phyloP scores from a whole-genome alignment of 2,113 vertebrate species.

The Ceyx cyanopectus region DNA sequence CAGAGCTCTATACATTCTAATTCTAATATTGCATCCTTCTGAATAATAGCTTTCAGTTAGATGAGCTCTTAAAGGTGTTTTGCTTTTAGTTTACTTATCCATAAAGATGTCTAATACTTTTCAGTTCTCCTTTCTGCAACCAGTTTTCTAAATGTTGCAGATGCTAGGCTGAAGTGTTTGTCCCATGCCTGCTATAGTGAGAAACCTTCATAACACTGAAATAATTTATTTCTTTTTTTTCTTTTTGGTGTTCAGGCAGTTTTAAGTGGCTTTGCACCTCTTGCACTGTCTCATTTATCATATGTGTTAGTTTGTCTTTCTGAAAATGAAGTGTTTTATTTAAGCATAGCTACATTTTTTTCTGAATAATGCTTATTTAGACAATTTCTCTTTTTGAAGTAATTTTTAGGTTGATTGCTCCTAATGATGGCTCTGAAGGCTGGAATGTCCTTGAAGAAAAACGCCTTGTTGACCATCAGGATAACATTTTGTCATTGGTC shows the following conservation, averaged over 20 bases:
- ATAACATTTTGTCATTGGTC: conserved; percentile 90
- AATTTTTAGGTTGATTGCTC: conserved; percentile 85
- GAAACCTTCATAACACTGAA: background rate
- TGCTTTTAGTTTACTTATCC: background rate
- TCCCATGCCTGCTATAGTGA: background rate
- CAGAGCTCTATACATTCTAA: no score
- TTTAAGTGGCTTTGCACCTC: background rate
- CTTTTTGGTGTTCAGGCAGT: background rate
- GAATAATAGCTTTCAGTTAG: background rate
- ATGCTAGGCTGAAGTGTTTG: background rate
- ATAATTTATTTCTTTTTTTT: background rate
- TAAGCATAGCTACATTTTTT: background rate
- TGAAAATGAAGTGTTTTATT: conserved; percentile 10
- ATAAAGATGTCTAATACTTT: background rate
- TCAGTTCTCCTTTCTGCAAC: background rate
- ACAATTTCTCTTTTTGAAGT: conserved; percentile 75
- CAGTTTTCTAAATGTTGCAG: background rate
- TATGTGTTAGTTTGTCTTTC: background rate
- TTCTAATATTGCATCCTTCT: background rate
- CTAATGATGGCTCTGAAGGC: conserved; percentile 65
- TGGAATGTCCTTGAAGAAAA: conserved; percentile 82
- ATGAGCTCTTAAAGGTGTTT: background rate
- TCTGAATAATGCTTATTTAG: background rate
- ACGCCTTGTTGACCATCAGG: conserved; percentile 88
- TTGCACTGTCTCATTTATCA: background rate